Evolutionary conservation across 2,888 invertebrate genomes (phyloP).

Genomic region (Ethmia dodecea): DNA sequence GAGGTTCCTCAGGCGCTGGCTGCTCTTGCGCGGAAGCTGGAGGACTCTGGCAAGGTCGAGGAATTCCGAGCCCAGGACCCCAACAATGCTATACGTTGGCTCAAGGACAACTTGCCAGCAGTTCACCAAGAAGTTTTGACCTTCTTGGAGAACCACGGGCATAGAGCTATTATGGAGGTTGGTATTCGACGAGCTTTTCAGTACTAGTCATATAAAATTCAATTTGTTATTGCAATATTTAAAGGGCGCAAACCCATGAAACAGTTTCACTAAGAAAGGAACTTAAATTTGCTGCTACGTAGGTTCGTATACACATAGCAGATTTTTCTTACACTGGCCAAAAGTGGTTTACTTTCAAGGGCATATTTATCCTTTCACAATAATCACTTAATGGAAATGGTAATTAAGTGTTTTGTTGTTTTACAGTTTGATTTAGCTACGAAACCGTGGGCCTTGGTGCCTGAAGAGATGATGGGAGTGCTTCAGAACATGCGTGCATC

Average conservation of each 20-base stretch:
- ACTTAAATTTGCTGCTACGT: too few species aligned
- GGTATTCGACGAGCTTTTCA: slow-evolving; percentile 7
- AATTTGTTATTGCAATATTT: too few species aligned
- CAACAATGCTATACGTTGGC: slow-evolving; percentile 75
- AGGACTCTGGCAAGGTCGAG: slow-evolving; percentile 51
- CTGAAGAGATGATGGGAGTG: slow-evolving; percentile 78
- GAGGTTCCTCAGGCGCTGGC: slow-evolving; percentile 81
- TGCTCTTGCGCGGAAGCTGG: slow-evolving; percentile 59
- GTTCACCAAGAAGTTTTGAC: slow-evolving; percentile 62
- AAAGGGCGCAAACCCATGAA: too few species aligned
- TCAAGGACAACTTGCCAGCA: slow-evolving; percentile 68
- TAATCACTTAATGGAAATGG: too few species aligned
- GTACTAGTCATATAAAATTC: too few species aligned
- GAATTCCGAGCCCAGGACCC: slow-evolving; percentile 69
- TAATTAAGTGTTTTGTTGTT: too few species aligned
- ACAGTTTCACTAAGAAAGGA: too few species aligned
- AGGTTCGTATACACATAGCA: too few species aligned
- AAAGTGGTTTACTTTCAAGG: too few species aligned
- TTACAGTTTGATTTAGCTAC: slow-evolving; percentile 81
- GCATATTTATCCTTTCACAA: too few species aligned
- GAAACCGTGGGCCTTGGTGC: slow-evolving; percentile 81
- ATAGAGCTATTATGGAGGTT: slow-evolving; percentile 82
- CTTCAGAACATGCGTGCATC: slow-evolving; percentile 67
- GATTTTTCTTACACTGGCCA: too few species aligned
- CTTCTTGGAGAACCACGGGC: slow-evolving; percentile 84